Conservation (phyloP, 2,797 vertebrate species). For the Knipowitschia caucasica region DNA sequence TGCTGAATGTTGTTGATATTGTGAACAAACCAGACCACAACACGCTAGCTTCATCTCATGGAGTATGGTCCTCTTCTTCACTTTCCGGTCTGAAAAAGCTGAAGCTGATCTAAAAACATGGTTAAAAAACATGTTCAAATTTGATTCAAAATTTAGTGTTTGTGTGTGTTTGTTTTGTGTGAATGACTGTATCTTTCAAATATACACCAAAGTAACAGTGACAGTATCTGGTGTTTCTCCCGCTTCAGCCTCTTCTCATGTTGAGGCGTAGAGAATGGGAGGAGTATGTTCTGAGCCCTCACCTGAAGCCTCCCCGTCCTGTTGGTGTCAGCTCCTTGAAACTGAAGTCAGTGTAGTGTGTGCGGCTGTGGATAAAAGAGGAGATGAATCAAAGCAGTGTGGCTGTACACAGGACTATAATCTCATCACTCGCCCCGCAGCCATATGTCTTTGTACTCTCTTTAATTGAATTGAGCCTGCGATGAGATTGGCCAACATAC, state of each 20-base stretch:
- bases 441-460: conserved; percentile 71
- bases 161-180: no score
- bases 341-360: conserved; percentile 17
- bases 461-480: conserved; percentile 69
- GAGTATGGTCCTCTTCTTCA: no score
- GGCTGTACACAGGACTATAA: conserved; percentile 62
- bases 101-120: no score
- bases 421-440: conserved; percentile 65
- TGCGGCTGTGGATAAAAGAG: conserved; percentile 47
- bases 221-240: background rate
- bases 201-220: background rate
- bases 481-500: conserved; percentile 69
- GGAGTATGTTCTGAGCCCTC: conserved; percentile 14
- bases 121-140: no score
- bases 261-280: conserved; percentile 23
- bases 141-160: no score
- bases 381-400: conserved; percentile 64
- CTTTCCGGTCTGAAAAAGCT: no score
- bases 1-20: no score
- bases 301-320: conserved; percentile 25
- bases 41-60: no score
- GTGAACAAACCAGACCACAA: no score
- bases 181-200: background rate
- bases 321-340: conserved; percentile 20
- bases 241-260: background rate